Conservation (phyloP, 2,888 invertebrate genomes). For the Macaria liturata region DNA sequence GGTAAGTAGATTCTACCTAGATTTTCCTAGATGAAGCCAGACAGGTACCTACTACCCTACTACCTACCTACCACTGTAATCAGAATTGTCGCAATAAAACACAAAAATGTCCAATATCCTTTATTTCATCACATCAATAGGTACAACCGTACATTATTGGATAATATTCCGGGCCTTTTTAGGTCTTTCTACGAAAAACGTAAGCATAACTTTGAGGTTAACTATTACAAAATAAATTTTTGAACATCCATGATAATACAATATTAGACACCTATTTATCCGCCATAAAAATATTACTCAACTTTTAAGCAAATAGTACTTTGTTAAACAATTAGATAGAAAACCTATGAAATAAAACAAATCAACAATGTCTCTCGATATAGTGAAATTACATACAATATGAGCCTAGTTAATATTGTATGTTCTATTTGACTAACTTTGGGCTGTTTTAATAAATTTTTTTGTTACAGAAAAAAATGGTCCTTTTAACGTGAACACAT, state of each 20-base stretch:
- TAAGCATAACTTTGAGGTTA: constrained; percentile 4
- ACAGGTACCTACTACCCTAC: too few species aligned
- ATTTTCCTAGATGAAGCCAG: too few species aligned
- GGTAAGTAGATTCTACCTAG: too few species aligned
- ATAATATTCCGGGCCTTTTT: neutral
- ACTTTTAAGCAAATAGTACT: constrained; percentile 24
- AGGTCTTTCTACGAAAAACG: too few species aligned
- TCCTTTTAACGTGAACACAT: too few species aligned
- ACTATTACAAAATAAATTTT: constrained; percentile 9
- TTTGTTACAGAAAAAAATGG: too few species aligned
- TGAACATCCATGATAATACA: constrained; percentile 22
- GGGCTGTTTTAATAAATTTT: too few species aligned
- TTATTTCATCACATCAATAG: constrained; percentile 17
- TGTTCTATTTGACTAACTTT: too few species aligned
- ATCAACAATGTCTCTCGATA: constrained; percentile 18
- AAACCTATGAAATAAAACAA: constrained; percentile 21
- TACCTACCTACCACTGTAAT: too few species aligned
- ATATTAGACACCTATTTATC: constrained; percentile 12
- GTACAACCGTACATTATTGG: constrained; percentile 21
- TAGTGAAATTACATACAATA: constrained; percentile 12
- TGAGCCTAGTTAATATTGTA: too few species aligned
- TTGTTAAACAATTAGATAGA: constrained; percentile 22
- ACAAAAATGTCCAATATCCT: constrained; percentile 12
- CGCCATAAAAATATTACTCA: constrained; percentile 12
- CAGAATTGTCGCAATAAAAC: neutral